Evolutionary conservation across 2,113 vertebrate species (phyloP), one percentile per base, ranked within the genome.

Genomic region (Saimiri boliviensis): DNA sequence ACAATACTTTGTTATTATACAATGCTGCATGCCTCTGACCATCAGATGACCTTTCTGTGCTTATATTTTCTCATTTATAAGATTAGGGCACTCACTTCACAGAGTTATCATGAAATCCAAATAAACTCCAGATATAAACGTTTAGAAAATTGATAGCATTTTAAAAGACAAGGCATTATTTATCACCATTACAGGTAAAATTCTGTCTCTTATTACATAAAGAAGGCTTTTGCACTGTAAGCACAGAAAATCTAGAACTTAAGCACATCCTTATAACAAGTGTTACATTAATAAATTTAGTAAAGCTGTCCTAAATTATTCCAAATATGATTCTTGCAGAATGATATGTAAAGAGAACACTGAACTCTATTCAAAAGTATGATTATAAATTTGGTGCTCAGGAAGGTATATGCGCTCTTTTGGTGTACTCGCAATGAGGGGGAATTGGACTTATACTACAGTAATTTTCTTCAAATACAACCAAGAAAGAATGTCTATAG

Each of bases 301-400:
- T 88, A 88, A 94, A 94, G 52, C 47, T 95, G 30, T 93, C 94
- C 71, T 95, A 88, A 96, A 96, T 97, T 91, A 97, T 80, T 95
- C 77, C 71, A 96, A 32, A 80, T 68, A 96, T 56, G 85, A 95
- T 94, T 88, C 77, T 70, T 91, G 77, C 42, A 94, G 82, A 96
- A 94, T 88, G 60, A 93, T 71, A 94, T 90, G 95, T 63, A 95
- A 63, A 73, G 45, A 95, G 92, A 97, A 97, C 92, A 96, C 40
- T 97, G 86, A 94, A 93, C 89, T 95, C 89, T 88, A 94, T 95
- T 97, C 92, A 97, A 74, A 66, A 94, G 79, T 52, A 32, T 94
- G 81, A 94, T 81, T 95, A 95, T 95, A 91, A 93, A 95, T 91
- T 54, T 93, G 89, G 86, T 95, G 89, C 94, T 97, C 37, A 93